Evolutionary conservation across 1,140 invertebrate species (phyloP).

Genomic region (Panagrolaimus sp.): DNA sequence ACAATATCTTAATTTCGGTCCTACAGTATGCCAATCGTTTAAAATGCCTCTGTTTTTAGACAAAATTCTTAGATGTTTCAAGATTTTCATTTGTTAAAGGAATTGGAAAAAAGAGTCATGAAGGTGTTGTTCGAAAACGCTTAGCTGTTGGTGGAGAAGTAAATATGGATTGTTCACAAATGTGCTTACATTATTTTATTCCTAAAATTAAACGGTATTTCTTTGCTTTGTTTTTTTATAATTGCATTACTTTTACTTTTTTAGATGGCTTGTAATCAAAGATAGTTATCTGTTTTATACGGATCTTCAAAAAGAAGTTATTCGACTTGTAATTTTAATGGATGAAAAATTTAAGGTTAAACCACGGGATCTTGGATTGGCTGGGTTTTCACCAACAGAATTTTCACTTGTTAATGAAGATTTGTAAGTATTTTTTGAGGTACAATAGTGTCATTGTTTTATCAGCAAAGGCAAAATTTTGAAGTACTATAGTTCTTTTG

Average conservation of each 20-base stretch:
- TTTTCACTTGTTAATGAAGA: no score
- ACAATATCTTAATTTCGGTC: no score
- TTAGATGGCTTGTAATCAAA: constrained; percentile 62
- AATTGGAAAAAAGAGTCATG: constrained; percentile 61
- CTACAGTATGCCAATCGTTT: no score
- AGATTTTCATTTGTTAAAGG: constrained; percentile 61
- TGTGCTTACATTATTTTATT: constrained; percentile 49
- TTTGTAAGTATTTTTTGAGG: no score
- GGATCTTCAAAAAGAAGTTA: constrained; percentile 59
- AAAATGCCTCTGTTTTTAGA: constrained; percentile 46
- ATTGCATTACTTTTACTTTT: background rate
- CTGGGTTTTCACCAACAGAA: background rate
- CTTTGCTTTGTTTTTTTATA: background rate
- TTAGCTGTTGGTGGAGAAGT: constrained; percentile 60
- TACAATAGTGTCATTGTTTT: constrained; percentile 16
- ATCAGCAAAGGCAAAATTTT: no score
- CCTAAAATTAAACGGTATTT: constrained; percentile 51
- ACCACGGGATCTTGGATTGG: constrained; percentile 35
- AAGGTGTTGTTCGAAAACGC: constrained; percentile 62
- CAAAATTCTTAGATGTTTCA: constrained; percentile 62
- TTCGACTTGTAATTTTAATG: constrained; percentile 62
- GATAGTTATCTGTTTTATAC: constrained; percentile 62
- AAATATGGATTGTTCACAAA: constrained; percentile 59
- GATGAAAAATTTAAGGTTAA: constrained; percentile 61
- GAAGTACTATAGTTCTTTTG: no score